Percentiles rank a stretch among this genome's conserved stretches.
Evolutionary conservation across 2,888 invertebrate genomes (phyloP).

Genomic region (Rhorus exstirpatorius): DNA sequence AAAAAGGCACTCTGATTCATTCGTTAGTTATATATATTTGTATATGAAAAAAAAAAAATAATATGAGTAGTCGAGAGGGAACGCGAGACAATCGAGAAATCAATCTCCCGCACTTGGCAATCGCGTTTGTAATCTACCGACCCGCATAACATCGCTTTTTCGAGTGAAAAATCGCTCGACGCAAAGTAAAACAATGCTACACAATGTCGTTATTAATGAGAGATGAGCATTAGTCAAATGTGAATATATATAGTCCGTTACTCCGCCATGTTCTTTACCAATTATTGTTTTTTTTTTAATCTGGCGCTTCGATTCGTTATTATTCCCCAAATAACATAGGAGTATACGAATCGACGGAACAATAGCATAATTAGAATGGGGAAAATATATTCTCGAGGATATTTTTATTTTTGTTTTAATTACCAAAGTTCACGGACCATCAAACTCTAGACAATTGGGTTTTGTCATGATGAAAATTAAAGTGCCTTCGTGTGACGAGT

Average conservation of each 20-base stretch:
- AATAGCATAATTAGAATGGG: too few species aligned
- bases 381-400: too few species aligned
- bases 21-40: slow-evolving; percentile 1
- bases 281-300: background rate
- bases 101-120: slow-evolving; percentile 44
- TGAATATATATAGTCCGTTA: slow-evolving; percentile 23
- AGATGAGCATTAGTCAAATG: slow-evolving; percentile 5
- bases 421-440: too few species aligned
- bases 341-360: background rate
- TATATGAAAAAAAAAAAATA: background rate
- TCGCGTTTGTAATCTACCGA: background rate
- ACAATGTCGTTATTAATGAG: slow-evolving; percentile 27
- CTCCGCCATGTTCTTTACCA: slow-evolving; percentile 1
- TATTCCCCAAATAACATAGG: too few species aligned
- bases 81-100: slow-evolving; percentile 55
- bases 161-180: slow-evolving; percentile 21
- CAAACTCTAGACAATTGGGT: too few species aligned
- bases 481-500: background rate
- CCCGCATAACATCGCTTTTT: slow-evolving; percentile 5
- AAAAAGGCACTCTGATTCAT: slow-evolving; percentile 38
- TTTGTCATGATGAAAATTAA: too few species aligned
- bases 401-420: too few species aligned
- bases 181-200: slow-evolving; percentile 21
- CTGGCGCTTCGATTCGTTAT: too few species aligned
- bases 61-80: slow-evolving; percentile 4